These are phyloP conservation scores for Lepus oiostolus DNA, from an alignment of 2,797 vertebrate genomes.

Conservation along the genomic window DNA sequence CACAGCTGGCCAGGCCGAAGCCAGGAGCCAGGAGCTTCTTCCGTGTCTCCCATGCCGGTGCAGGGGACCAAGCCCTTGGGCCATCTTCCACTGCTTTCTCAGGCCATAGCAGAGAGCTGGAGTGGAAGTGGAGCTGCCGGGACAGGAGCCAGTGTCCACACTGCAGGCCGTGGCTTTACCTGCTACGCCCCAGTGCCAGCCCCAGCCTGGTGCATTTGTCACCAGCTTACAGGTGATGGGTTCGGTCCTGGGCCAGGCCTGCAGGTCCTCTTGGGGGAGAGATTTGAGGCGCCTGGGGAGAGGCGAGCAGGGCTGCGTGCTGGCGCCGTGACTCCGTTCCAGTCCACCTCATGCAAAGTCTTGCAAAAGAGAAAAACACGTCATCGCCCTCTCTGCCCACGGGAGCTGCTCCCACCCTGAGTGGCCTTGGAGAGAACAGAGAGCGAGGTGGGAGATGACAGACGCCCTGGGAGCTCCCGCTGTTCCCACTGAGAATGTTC, in stretches of 20 bases:
- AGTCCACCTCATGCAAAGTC: background rate
- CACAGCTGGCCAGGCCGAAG: too few species aligned
- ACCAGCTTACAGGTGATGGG: accelerated
- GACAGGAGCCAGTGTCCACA: too few species aligned
- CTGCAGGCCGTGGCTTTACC: too few species aligned
- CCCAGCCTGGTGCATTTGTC: background rate
- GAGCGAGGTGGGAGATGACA: background rate
- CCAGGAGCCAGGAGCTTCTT: too few species aligned
- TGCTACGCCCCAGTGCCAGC: too few species aligned
- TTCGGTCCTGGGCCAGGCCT: background rate
- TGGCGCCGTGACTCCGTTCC: background rate
- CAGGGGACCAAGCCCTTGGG: too few species aligned
- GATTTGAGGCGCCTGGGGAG: background rate
- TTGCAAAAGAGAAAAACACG: background rate
- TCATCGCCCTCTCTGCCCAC: background rate
- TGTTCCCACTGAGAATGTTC: background rate
- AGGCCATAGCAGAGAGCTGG: too few species aligned
- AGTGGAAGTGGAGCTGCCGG: too few species aligned
- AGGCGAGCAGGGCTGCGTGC: background rate
- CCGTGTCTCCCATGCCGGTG: too few species aligned
- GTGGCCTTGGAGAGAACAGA: background rate
- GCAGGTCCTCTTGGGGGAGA: background rate
- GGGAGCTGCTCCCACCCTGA: background rate
- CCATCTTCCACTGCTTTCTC: too few species aligned
- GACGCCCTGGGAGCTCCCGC: background rate